Percentiles rank a stretch among this genome's conserved stretches.
Conservation (phyloP, 2,888 invertebrate species). For the Dasypogon diadema region DNA sequence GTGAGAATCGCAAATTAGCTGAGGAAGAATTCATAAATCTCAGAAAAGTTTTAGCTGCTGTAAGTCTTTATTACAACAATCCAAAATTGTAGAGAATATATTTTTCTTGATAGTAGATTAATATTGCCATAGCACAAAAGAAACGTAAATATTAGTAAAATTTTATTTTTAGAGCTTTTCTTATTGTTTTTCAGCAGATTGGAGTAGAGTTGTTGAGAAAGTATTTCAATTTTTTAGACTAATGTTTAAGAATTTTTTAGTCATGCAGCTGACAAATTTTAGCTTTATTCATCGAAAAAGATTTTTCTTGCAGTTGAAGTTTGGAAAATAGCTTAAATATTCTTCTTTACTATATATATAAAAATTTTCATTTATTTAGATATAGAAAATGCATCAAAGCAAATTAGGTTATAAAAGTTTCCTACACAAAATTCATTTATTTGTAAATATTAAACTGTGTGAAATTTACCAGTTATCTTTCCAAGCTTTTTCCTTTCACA, state of each 20-base stretch:
- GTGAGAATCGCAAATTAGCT: slow-evolving; percentile 78
- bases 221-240: not conserved
- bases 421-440: no score
- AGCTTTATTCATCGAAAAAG: no score
- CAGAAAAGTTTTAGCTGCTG: slow-evolving; percentile 79
- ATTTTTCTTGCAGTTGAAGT: no score
- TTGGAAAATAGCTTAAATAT: no score
- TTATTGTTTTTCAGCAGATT: not conserved
- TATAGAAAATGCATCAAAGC: no score
- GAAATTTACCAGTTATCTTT: no score
- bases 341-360: no score
- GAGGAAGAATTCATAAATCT: slow-evolving; percentile 81
- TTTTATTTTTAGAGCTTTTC: not conserved
- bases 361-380: no score
- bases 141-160: not conserved
- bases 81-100: slow-evolving; percentile 12
- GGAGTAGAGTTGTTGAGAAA: not conserved
- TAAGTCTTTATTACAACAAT: slow-evolving; percentile 70
- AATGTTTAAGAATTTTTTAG: not conserved
- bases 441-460: no score
- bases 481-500: no score
- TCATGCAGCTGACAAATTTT: not conserved
- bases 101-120: not conserved
- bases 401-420: no score
- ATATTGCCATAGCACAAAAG: not conserved